These are phyloP conservation scores for Smutsia gigantea DNA, from an alignment of 2,797 vertebrate species.

Conservation along the genomic window DNA sequence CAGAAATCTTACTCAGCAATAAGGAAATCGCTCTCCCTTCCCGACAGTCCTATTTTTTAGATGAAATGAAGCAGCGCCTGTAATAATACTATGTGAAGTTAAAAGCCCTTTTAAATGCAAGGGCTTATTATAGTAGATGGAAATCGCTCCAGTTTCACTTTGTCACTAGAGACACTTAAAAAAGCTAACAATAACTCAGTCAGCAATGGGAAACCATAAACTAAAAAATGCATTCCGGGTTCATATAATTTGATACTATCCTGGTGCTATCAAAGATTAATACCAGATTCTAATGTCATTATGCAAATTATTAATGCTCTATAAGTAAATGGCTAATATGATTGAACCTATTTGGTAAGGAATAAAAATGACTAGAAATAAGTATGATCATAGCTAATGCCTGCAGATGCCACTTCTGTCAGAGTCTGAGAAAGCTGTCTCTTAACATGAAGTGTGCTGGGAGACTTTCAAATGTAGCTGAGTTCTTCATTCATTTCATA, in stretches of 20 bases:
- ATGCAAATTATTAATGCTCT: conserved; percentile 30
- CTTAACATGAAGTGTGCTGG: background rate
- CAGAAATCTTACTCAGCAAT: background rate
- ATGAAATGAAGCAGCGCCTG: background rate
- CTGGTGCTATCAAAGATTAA: background rate
- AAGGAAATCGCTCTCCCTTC: background rate
- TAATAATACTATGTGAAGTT: background rate
- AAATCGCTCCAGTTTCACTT: background rate
- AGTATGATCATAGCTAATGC: background rate
- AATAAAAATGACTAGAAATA: conserved; percentile 40
- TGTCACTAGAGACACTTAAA: conserved; percentile 8
- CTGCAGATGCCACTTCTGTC: background rate
- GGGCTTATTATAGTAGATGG: background rate
- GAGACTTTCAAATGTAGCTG: background rate
- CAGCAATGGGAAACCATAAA: background rate
- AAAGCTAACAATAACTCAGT: conserved; percentile 22
- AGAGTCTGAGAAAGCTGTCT: background rate
- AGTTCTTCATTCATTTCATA: background rate
- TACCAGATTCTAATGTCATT: conserved; percentile 29
- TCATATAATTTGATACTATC: background rate
- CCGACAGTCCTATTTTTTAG: background rate
- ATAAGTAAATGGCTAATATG: background rate
- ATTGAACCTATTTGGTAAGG: background rate
- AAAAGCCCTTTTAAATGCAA: background rate
- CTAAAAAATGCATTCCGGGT: background rate